Percentiles rank a stretch among this genome's conserved stretches.
Conservation (phyloP, 2,113 vertebrate species). For the Penelope pileata region DNA sequence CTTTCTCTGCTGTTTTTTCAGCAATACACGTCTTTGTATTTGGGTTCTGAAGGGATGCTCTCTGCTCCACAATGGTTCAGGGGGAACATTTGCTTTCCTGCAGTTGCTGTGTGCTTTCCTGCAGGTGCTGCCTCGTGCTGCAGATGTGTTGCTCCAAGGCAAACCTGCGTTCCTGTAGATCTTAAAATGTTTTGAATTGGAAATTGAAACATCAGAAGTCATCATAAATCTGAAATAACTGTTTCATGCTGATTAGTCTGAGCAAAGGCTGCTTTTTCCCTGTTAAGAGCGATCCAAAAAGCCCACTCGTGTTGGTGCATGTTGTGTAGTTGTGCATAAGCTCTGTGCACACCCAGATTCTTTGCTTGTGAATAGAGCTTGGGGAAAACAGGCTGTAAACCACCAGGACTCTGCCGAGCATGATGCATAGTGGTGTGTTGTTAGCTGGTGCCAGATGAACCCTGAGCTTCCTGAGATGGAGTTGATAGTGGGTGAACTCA, state of each 20-base stretch:
- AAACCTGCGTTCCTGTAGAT: background rate
- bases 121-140: background rate
- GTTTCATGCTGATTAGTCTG: background rate
- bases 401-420: background rate
- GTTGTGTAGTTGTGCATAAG: accelerated
- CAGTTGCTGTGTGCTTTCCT: background rate
- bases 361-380: background rate
- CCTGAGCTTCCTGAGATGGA: background rate
- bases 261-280: background rate
- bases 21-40: background rate
- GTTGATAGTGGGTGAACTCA: background rate
- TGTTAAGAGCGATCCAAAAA: background rate
- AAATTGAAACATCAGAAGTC: background rate
- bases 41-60: background rate
- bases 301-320: background rate
- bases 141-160: background rate
- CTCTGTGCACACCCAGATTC: background rate
- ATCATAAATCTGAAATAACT: background rate
- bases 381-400: background rate
- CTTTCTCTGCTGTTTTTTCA: background rate
- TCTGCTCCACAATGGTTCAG: accelerated
- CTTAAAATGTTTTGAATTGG: background rate
- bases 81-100: background rate
- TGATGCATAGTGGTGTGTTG: background rate
- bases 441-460: background rate